Evolutionary conservation across 1,140 invertebrate genomes (phyloP).

Genomic region (Gyrodactylus salaris): DNA sequence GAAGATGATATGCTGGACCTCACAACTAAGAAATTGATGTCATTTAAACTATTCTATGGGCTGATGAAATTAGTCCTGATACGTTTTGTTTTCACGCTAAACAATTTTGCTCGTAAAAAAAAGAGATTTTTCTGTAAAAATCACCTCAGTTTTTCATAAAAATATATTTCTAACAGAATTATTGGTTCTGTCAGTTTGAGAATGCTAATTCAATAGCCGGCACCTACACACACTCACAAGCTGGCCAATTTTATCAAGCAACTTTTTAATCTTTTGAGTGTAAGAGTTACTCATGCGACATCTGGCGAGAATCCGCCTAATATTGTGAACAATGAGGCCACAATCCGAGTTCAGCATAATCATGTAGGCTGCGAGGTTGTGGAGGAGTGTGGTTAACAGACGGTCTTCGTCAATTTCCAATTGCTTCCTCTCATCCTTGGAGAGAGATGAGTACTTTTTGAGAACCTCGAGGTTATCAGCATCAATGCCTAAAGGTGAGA

Average conservation of each 20-base stretch:
- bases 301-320: constrained; percentile 65
- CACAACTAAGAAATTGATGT: too few relatives aligned
- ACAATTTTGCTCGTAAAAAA: too few relatives aligned
- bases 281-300: constrained; percentile 87
- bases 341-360: constrained; percentile 63
- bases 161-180: too few relatives aligned
- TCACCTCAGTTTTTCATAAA: too few relatives aligned
- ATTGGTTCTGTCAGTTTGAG: too few relatives aligned
- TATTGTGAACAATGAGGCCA: constrained; percentile 43
- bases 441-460: constrained; percentile 50
- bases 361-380: constrained; percentile 77
- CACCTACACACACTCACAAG: constrained; percentile 36
- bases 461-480: constrained; percentile 95
- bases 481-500: too few relatives aligned
- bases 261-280: constrained; percentile 75
- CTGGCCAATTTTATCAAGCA: constrained; percentile 69
- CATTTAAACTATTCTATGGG: too few relatives aligned
- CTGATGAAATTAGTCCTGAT: too few relatives aligned
- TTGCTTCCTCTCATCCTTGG: constrained; percentile 63
- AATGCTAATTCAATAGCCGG: too few relatives aligned
- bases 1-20: too few relatives aligned
- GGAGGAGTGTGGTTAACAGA: constrained; percentile 62
- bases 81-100: too few relatives aligned
- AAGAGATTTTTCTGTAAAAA: too few relatives aligned
- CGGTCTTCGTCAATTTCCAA: constrained; percentile 91